Evolutionary conservation across 2,113 vertebrate genomes (phyloP).

Genomic region (Ondatra zibethicus): DNA sequence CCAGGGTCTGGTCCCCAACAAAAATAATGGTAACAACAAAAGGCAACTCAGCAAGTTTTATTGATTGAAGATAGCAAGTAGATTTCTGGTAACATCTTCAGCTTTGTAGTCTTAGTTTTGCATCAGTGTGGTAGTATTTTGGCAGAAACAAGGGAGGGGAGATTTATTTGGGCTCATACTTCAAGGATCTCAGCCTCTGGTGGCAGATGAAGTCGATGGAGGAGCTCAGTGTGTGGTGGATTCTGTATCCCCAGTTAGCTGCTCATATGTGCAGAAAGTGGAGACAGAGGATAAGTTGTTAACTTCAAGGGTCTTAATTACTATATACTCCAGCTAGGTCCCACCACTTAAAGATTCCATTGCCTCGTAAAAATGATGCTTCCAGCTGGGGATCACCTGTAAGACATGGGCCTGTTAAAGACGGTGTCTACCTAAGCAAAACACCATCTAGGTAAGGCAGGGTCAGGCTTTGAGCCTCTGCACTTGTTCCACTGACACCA

Average conservation of each 20-base stretch:
- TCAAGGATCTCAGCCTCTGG: not conserved
- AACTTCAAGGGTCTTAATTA: not conserved
- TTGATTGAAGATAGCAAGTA: not conserved
- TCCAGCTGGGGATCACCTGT: not conserved
- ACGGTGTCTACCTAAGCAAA: not conserved
- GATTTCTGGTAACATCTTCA: not conserved
- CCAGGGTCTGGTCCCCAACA: not conserved
- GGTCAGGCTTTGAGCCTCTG: no score
- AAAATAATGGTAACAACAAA: not conserved
- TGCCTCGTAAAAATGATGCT: no score
- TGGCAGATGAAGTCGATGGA: not conserved
- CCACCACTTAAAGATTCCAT: not conserved
- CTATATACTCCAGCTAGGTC: not conserved
- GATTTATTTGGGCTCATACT: not conserved
- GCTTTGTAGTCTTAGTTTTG: not conserved
- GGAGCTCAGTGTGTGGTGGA: not conserved
- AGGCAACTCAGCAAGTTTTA: not conserved
- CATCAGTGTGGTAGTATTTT: not conserved
- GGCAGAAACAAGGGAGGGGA: not conserved
- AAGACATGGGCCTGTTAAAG: not conserved
- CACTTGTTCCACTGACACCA: not conserved
- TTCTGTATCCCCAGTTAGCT: not conserved
- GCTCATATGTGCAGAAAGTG: not conserved
- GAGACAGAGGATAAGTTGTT: not conserved
- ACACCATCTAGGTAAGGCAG: not conserved